phyloP scores from a whole-genome alignment of 2,797 vertebrate genomes.

The Prionace glauca region DNA sequence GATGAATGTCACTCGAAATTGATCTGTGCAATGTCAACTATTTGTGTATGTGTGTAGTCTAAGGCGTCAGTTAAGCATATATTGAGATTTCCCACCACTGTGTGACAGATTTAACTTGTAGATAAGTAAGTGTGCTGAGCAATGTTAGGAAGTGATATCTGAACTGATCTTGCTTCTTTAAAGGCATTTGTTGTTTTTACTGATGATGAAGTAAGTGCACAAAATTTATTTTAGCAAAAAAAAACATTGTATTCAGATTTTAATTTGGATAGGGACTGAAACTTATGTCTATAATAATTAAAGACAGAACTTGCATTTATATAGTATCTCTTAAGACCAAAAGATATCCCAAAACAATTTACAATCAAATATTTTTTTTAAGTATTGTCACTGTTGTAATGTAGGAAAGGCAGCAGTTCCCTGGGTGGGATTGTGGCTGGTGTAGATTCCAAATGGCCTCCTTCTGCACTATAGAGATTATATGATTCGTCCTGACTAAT shows the following conservation, averaged over 20 bases:
- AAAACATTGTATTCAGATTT: neutral
- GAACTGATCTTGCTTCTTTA: neutral
- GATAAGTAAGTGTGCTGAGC: neutral
- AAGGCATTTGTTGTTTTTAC: neutral
- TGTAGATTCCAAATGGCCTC: too few relatives aligned
- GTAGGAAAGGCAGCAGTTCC: too few relatives aligned
- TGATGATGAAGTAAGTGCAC: neutral
- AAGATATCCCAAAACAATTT: neutral
- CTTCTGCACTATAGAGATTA: too few relatives aligned
- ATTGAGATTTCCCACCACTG: neutral
- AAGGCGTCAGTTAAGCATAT: neutral
- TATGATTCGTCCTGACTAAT: neutral
- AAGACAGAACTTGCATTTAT: neutral
- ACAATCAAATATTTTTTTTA: neutral
- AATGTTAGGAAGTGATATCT: neutral
- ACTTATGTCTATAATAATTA: neutral
- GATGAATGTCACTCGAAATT: neutral
- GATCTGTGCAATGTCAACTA: neutral
- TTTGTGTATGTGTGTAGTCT: neutral
- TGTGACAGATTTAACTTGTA: too few relatives aligned
- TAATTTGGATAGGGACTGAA: neutral
- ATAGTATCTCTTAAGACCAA: neutral
- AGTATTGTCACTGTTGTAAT: neutral
- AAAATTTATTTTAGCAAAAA: neutral
- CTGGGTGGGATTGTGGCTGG: too few relatives aligned